A percentile compares a stretch with the other conserved stretches of the same genome.
Evolutionary conservation across 2,113 vertebrate species (phyloP).

Genomic region (Rattus norvegicus): DNA sequence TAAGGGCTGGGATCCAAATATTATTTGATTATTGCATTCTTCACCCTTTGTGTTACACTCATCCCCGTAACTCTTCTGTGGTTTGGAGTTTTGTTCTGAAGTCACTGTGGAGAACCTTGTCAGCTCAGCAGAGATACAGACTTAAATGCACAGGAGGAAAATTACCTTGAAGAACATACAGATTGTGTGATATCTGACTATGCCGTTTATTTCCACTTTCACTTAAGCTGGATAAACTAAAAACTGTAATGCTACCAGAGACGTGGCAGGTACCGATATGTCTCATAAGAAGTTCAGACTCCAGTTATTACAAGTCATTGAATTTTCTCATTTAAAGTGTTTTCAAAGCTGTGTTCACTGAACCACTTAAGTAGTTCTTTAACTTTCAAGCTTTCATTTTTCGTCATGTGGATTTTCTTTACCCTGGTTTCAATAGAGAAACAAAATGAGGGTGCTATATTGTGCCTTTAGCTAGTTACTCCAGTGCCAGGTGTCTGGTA

Average conservation of each 20-base stretch:
- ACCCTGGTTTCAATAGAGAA: not conserved
- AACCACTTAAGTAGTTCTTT: slow-evolving; percentile 50
- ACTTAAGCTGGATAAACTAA: slow-evolving; percentile 15
- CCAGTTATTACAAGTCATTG: not conserved
- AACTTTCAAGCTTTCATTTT: slow-evolving; percentile 35
- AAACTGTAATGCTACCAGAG: slow-evolving; percentile 1
- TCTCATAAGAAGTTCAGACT: slow-evolving; percentile 39
- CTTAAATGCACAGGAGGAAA: not conserved
- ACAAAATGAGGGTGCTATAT: slow-evolving; percentile 5
- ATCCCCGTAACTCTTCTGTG: not conserved
- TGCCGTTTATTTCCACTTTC: slow-evolving; percentile 36
- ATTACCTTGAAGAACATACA: slow-evolving; percentile 1
- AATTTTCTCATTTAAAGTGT: slow-evolving; percentile 34
- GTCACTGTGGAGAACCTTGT: not conserved
- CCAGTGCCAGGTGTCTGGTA: not conserved
- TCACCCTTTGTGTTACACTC: not conserved
- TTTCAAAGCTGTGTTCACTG: slow-evolving; percentile 44
- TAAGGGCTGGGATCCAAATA: not conserved
- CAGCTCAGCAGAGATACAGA: slow-evolving; percentile 44
- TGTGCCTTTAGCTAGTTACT: slow-evolving; percentile 12
- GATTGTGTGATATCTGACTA: slow-evolving; percentile 40
- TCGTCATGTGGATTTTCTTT: slow-evolving; percentile 8
- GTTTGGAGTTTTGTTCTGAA: slow-evolving; percentile 25
- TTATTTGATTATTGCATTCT: not conserved
- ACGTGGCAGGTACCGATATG: not conserved